Base-by-base conservation (phyloP, 2,888 invertebrate species). In the Eupeodes luniger region DNA sequence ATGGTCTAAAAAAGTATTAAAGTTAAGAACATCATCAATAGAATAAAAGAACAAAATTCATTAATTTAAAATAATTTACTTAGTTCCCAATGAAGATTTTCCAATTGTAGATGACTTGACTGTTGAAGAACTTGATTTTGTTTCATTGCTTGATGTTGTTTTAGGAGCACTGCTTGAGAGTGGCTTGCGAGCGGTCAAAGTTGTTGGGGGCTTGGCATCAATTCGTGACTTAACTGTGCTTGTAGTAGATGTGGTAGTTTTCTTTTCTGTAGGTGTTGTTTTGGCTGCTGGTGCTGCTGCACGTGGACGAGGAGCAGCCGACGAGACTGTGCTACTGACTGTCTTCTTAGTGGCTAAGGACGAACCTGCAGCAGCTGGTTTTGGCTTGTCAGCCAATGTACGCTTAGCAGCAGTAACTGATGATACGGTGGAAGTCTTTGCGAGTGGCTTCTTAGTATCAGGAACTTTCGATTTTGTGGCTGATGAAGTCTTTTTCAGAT, bases 381-480 rank as follows among this genome's bases (percentile, higher is more conserved):
- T 88, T 11, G 81, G 40, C 36, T 88, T 85, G 11, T 85, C 85
- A 55, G 16, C 53, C 55, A 78, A 51, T 69, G 75, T 44, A 75
- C 88, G 85, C 59, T 88, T 88, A 78, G 88, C 85, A 51, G 84
- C 77, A 51, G 81, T 40, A 47, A 59, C 44, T 12, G 78, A 62
- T 6, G 86, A 64, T 55, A 55, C 67, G 19, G 74, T 40, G 0
- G 76, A 57, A 61, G 84, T 64, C 55, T 80, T 88, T 27, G 84
- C 34, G 44, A 74, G 14, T 74, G 87, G 77, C 70, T 85, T 88
- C 81, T 88, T 88, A 12, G 81, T 78, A 67, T 88, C 88, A 88
- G 88, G 88, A 88, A 88, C 88, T 88, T 88, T 88, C 59, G 88
- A 81, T 81, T 88, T 88, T 85, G 85, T 77, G 67, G 85, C 85